Conservation (phyloP, 2,888 invertebrate genomes). For the Cordilura impudica region DNA sequence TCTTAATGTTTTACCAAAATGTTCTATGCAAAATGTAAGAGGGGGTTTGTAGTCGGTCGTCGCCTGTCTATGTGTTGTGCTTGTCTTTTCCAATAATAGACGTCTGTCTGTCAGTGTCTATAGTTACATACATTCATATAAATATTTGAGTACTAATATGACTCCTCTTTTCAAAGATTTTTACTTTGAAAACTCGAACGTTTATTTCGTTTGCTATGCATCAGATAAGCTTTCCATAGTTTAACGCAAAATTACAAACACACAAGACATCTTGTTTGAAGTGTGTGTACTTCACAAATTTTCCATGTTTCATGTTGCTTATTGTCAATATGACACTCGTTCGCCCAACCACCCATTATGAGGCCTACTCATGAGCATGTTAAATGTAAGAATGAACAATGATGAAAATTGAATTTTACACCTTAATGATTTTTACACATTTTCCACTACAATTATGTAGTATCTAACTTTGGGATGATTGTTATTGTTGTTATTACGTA, state of each 20-base stretch:
- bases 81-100: constrained; percentile 47
- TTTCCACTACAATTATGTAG: constrained; percentile 1
- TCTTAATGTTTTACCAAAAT: constrained; percentile 24
- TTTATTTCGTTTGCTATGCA: not conserved
- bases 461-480: not conserved
- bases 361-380: constrained; percentile 18
- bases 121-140: not conserved
- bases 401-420: constrained; percentile 53
- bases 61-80: not conserved
- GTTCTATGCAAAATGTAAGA: constrained; percentile 38
- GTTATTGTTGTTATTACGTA: not conserved
- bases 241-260: not conserved
- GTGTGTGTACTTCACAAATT: constrained; percentile 10
- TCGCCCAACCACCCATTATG: not conserved
- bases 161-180: constrained; percentile 6
- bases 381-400: constrained; percentile 20
- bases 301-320: constrained; percentile 29
- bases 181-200: constrained; percentile 25
- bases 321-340: constrained; percentile 43
- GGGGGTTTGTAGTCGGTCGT: constrained; percentile 4
- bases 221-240: constrained; percentile 46
- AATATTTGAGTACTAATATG: not conserved
- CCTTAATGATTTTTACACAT: constrained; percentile 43
- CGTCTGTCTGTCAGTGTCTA: constrained; percentile 17
- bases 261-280: not conserved